A percentile compares a stretch with the other conserved stretches of the same genome.
phyloP scores from a whole-genome alignment of 2,113 vertebrate genomes.

The Dromas ardeola region DNA sequence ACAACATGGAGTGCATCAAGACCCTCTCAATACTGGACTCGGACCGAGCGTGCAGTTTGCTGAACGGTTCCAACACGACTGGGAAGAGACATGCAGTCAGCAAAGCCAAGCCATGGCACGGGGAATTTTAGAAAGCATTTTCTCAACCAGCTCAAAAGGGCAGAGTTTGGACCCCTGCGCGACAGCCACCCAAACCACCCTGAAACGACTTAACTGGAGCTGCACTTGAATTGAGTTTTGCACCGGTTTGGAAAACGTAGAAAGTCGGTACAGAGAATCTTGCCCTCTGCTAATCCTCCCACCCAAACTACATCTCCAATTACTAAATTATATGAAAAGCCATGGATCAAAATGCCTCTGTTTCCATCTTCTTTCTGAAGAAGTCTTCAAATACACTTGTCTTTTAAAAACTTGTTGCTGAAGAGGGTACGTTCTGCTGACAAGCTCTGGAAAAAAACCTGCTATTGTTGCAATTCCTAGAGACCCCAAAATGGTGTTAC shows the following conservation, averaged over 20 bases:
- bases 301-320: neutral
- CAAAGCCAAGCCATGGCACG: neutral
- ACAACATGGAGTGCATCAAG: fast-evolving
- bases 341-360: neutral
- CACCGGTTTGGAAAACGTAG: neutral
- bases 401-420: neutral
- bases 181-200: neutral
- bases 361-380: neutral
- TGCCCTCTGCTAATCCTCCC: neutral
- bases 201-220: neutral
- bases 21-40: neutral
- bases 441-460: neutral
- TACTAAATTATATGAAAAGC: neutral
- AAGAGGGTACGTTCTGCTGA: neutral
- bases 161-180: neutral
- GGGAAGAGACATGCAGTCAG: neutral
- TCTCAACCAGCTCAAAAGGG: neutral
- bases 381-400: neutral
- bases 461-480: neutral
- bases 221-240: neutral
- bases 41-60: neutral
- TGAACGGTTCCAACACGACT: fast-evolving
- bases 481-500: neutral
- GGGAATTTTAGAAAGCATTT: neutral
- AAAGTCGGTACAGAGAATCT: neutral